Evolutionary conservation across 2,888 invertebrate genomes (phyloP).

Genomic region (Pollenia angustigena): DNA sequence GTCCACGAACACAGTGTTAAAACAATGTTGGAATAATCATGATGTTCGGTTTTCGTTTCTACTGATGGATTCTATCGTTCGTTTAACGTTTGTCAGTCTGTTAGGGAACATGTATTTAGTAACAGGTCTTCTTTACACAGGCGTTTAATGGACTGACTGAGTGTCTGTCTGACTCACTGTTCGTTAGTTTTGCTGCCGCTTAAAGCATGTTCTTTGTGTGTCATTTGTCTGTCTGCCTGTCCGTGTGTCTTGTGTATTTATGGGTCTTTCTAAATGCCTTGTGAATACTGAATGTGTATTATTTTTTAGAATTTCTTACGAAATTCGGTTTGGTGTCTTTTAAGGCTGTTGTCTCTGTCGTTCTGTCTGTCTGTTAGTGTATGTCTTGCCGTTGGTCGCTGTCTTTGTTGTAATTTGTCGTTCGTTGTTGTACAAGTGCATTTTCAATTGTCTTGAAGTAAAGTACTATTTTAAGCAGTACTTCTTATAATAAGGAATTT

Average conservation of each 20-base stretch:
- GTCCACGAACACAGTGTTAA: not conserved
- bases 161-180: not conserved
- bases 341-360: not conserved
- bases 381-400: constrained; percentile 62
- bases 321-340: constrained; percentile 35
- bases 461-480: constrained; percentile 31
- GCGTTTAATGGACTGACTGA: constrained; percentile 19
- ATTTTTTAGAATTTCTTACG: constrained; percentile 24
- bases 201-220: constrained; percentile 43
- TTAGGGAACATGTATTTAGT: constrained; percentile 1
- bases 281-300: constrained; percentile 36
- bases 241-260: constrained; percentile 41
- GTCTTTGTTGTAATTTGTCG: constrained; percentile 35
- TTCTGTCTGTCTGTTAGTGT: constrained; percentile 6
- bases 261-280: constrained; percentile 49
- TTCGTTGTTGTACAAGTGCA: constrained; percentile 61
- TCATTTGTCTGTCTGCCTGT: constrained; percentile 2
- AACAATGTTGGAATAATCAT: not conserved
- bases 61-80: not conserved
- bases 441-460: constrained; percentile 27
- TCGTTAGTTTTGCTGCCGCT: not conserved
- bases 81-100: constrained; percentile 12
- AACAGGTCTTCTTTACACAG: constrained; percentile 2
- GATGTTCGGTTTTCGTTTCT: not conserved
- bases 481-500: not conserved